Base-by-base conservation (phyloP, 1,140 invertebrate species). In the Arctopsyche grandis region DNA sequence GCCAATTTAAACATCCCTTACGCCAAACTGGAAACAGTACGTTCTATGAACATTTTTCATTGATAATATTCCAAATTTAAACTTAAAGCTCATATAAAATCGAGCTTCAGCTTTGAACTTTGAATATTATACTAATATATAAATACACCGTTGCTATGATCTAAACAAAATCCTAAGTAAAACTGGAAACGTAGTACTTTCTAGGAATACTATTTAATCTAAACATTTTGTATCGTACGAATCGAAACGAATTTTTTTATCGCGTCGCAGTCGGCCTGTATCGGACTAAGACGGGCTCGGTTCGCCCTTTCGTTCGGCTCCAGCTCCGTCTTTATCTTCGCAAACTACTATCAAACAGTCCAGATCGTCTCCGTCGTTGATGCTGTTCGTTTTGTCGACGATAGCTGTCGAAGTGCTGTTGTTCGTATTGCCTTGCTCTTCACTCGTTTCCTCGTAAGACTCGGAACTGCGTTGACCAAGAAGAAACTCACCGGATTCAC, bases 361-460 rank as follows among this genome's bases (percentile, higher is more conserved):
- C 52, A 82, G 77, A 60, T 82, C 81, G 29, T 82, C 81, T n/a
- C 75, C 79, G 56, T 82, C 81, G 21, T 82, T 82, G 16, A 82
- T 82, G 74, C 81, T 82, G 77, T 80, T 82, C 14, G 81, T 82
- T 26, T 82, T 82, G n/a, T 82, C 81, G n/a, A 76, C 79, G 19
- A 82, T 70, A 5, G 81, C 81, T 9, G 81, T 82, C n/a, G 81
- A 82, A 19, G 81, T 79, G 73, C 81, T 82, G 63, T 82, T 82
- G 52, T 78, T 82, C 9, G 81, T 82, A 16, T 78, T 74, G 46
- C 76, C 81, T 74, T 80, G 79, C 26, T 82, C 81, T n/a, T 80
- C 81, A 76, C 81, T 82, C 22, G 81, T 82, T 73, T 82, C 81
- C 52, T 82, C 81, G 52, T 80, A 80, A 0, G 81, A 82, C 56